phyloP scores from a whole-genome alignment of 2,113 vertebrate species.

The Beaufortia kweichowensis region DNA sequence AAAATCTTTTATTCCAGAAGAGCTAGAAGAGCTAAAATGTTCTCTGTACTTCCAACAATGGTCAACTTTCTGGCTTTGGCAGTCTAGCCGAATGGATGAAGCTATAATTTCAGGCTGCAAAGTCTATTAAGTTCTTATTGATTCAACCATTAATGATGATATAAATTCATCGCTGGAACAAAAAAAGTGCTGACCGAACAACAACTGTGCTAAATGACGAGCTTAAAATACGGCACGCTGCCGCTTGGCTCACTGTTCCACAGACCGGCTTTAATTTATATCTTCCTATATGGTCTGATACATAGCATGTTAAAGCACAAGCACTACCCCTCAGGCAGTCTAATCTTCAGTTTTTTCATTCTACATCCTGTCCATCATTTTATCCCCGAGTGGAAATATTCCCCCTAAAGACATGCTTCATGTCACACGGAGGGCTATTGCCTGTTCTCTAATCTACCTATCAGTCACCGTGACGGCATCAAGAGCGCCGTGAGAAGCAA shows the following conservation, averaged over 20 bases:
- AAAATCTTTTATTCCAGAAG: neutral
- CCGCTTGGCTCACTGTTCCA: slow-evolving; percentile 10
- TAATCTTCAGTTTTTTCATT: slow-evolving; percentile 8
- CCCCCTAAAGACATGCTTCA: slow-evolving; percentile 27
- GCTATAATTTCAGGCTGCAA: slow-evolving; percentile 50
- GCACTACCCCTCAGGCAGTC: slow-evolving; percentile 3
- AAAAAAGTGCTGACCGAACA: slow-evolving; percentile 76
- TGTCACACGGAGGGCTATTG: slow-evolving; percentile 48
- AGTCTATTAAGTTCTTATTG: slow-evolving; percentile 79
- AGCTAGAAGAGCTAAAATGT: neutral
- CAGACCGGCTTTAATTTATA: slow-evolving; percentile 11
- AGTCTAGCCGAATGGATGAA: slow-evolving; percentile 53
- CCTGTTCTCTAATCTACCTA: slow-evolving; percentile 54
- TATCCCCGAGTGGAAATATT: slow-evolving; percentile 35
- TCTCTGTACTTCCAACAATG: slow-evolving; percentile 44
- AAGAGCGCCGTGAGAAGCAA: slow-evolving; percentile 42
- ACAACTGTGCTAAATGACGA: slow-evolving; percentile 72
- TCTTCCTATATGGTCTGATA: slow-evolving; percentile 13
- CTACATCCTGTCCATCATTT: slow-evolving; percentile 25
- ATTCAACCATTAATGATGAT: slow-evolving; percentile 78
- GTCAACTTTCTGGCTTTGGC: slow-evolving; percentile 56
- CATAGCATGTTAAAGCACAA: slow-evolving; percentile 26
- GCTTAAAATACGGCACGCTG: slow-evolving; percentile 63
- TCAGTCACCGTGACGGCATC: slow-evolving; percentile 53
- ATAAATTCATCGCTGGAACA: slow-evolving; percentile 74